Evolutionary conservation across 2,888 invertebrate species (phyloP).

Genomic region (Drosophila sordidapex): DNA sequence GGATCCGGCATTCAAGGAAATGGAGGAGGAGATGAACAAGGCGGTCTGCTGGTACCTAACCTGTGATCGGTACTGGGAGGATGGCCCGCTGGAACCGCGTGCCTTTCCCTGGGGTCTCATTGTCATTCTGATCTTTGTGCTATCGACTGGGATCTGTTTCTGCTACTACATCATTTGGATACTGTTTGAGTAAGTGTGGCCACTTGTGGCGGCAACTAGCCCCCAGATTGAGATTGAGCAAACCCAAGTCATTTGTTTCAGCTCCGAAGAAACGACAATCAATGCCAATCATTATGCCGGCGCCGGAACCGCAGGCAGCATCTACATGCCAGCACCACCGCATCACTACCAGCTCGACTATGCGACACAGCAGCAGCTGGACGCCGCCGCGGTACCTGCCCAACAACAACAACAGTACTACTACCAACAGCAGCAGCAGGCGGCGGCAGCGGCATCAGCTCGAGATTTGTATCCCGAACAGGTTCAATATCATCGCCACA

Average conservation of each 20-base stretch:
- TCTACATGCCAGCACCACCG: slow-evolving; percentile 74
- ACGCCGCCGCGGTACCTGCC: slow-evolving; percentile 72
- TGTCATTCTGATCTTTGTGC: slow-evolving; percentile 91
- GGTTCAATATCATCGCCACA: slow-evolving; percentile 83
- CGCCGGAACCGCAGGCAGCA: slow-evolving; percentile 66
- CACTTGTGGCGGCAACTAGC: slow-evolving; percentile 8
- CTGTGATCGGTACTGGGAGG: slow-evolving; percentile 97
- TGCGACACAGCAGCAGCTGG: slow-evolving; percentile 63
- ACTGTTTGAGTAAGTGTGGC: slow-evolving; percentile 92
- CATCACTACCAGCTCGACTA: slow-evolving; percentile 73
- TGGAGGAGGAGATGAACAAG: slow-evolving; percentile 95
- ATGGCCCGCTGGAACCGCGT: slow-evolving; percentile 90
- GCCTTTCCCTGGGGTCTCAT: slow-evolving; percentile 93
- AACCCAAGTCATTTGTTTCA: slow-evolving; percentile 83
- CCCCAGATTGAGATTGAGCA: slow-evolving; percentile 74
- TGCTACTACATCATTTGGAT: slow-evolving; percentile 97
- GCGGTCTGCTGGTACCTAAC: slow-evolving; percentile 96
- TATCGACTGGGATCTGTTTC: slow-evolving; percentile 93
- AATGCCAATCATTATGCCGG: slow-evolving; percentile 72
- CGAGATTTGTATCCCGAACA: slow-evolving; percentile 82
- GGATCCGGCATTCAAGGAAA: slow-evolving; percentile 92
- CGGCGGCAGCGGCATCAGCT: slow-evolving; percentile 50
- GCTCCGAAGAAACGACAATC: slow-evolving; percentile 85
- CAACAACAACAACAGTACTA: slow-evolving; percentile 56
- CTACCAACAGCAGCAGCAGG: slow-evolving; percentile 61